Evolutionary conservation across 2,113 vertebrate species (phyloP).

Genomic region (Campylomormyrus numenius): DNA sequence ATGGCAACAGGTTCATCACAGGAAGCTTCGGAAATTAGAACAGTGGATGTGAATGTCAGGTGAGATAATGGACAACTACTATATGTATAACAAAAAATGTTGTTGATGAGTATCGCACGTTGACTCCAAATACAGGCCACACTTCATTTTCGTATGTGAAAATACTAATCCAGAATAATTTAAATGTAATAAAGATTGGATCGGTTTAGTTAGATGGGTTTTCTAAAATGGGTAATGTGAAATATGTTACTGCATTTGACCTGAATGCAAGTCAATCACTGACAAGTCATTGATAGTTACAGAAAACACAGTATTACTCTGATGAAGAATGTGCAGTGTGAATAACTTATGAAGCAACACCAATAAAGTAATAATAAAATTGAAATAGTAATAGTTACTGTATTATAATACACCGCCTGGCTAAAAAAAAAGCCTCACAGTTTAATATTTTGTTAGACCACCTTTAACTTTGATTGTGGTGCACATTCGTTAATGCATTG

Average conservation of each 20-base stretch:
- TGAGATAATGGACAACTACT: background rate
- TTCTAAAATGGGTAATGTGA: background rate
- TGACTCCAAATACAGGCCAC: background rate
- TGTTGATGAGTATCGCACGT: background rate
- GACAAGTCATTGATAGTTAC: background rate
- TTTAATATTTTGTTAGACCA: too few species aligned
- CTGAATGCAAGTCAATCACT: background rate
- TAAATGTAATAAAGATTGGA: background rate
- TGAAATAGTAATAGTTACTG: background rate
- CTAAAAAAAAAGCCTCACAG: too few species aligned
- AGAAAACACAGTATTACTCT: background rate
- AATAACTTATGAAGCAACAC: background rate
- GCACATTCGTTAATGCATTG: too few species aligned
- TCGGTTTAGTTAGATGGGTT: background rate
- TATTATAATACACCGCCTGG: background rate
- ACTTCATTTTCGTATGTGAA: background rate
- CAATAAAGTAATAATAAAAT: background rate
- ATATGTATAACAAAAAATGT: background rate
- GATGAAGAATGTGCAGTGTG: background rate
- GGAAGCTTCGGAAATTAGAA: background rate
- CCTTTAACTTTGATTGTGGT: too few species aligned
- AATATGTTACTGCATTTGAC: background rate
- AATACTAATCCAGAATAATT: background rate
- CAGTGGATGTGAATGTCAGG: background rate
- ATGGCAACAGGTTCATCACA: constrained; percentile 14